These are phyloP conservation scores for Halotydeus destructor DNA, from an alignment of 1,140 invertebrate genomes.

Conservation along the genomic window DNA sequence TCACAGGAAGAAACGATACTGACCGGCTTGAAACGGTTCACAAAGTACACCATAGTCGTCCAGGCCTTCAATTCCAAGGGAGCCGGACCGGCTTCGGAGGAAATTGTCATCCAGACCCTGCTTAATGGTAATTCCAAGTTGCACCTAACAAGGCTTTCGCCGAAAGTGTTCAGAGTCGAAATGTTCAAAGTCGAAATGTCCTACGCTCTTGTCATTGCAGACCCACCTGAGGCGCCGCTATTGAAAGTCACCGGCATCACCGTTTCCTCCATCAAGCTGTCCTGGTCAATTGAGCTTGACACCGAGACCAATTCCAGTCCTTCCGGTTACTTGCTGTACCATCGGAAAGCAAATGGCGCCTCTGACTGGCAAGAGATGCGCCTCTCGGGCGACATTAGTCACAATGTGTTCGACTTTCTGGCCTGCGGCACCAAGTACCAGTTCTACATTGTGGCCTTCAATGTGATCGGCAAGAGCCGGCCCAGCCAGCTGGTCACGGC, in stretches of 20 bases:
- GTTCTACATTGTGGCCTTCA: constrained; percentile 15
- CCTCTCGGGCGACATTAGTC: not conserved
- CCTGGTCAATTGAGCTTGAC: constrained; percentile 15
- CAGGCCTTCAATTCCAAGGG: constrained; percentile 34
- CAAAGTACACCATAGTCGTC: constrained; percentile 28
- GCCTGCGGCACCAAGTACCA: constrained; percentile 7
- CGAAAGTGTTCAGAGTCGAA: not conserved
- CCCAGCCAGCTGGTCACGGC: constrained; percentile 22
- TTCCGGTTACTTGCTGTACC: constrained; percentile 25
- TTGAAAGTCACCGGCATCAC: constrained; percentile 17
- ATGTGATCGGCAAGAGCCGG: constrained; percentile 17
- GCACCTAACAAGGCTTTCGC: not conserved
- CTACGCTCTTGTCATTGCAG: constrained; percentile 2
- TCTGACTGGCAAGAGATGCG: constrained; percentile 31
- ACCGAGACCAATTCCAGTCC: constrained; percentile 11
- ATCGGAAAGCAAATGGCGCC: constrained; percentile 29
- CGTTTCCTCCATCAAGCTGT: constrained; percentile 14
- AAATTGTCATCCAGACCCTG: constrained; percentile 44
- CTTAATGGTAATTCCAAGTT: not conserved
- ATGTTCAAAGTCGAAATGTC: not conserved
- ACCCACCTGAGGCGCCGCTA: constrained; percentile 16
- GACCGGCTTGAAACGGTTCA: constrained; percentile 10
- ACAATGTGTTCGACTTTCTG: constrained; percentile 19
- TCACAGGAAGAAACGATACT: constrained; percentile 11
- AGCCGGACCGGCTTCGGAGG: constrained; percentile 23